A percentile compares a stretch with the other conserved stretches of the same genome.
Evolutionary conservation across 2,797 vertebrate species (phyloP).

Genomic region (Xenops minutus): DNA sequence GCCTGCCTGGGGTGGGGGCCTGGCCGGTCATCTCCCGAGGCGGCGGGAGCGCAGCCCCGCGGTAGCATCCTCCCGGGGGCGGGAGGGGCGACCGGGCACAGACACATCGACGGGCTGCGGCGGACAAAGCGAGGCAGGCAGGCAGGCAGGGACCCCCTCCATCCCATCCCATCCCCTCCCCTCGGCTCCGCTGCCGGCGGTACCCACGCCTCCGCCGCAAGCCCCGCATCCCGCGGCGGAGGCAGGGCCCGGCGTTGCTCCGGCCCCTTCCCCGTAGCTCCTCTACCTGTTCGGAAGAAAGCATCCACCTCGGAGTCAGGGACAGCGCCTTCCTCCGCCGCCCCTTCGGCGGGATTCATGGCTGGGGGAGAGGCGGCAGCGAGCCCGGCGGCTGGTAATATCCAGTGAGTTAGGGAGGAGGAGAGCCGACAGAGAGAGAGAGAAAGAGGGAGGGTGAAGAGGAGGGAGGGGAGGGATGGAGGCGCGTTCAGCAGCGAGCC

Average conservation of each 20-base stretch:
- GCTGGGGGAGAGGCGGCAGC: slow-evolving; percentile 20
- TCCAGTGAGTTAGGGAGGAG: slow-evolving; percentile 62
- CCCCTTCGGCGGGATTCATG: slow-evolving; percentile 84
- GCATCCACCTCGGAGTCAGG: slow-evolving; percentile 86
- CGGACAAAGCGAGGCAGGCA: slow-evolving; percentile 9
- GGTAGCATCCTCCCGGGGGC: background rate
- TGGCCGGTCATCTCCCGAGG: background rate
- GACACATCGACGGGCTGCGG: background rate
- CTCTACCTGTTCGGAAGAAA: slow-evolving; percentile 88
- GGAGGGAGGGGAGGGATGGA: slow-evolving; percentile 34
- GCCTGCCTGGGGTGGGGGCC: background rate
- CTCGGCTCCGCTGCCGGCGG: background rate
- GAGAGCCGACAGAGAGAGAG: slow-evolving; percentile 14
- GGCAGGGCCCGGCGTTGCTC: slow-evolving; percentile 32
- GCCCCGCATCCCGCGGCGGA: slow-evolving; percentile 26
- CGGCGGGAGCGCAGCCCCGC: background rate
- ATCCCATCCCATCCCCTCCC: background rate
- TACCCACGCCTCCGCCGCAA: slow-evolving; percentile 1
- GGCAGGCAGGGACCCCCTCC: background rate
- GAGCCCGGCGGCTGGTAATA: slow-evolving; percentile 61
- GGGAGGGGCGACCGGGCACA: background rate
- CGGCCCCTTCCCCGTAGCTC: background rate
- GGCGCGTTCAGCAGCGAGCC: slow-evolving; percentile 48
- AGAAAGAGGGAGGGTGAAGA: background rate
- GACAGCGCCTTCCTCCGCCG: slow-evolving; percentile 82